Evolutionary conservation across 2,888 invertebrate genomes (phyloP).

Genomic region (Acanthosepion lycidas): DNA sequence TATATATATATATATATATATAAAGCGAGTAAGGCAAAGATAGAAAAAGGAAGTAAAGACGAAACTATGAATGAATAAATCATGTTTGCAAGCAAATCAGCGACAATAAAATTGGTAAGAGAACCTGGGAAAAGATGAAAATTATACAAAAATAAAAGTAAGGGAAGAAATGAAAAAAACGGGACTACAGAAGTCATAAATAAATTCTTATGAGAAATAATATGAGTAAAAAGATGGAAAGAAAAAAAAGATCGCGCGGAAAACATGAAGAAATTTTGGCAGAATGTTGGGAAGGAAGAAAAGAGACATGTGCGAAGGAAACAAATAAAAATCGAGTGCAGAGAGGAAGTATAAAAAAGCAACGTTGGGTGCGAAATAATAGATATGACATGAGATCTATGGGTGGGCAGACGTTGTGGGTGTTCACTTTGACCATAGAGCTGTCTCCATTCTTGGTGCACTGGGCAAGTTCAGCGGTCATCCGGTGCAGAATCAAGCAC

Average conservation of each 20-base stretch:
- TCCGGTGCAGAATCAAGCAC: neutral
- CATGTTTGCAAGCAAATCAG: too few species aligned
- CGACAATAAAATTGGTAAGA: neutral
- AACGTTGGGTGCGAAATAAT: neutral
- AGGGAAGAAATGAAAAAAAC: neutral
- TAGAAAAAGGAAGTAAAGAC: too few species aligned
- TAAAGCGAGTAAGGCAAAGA: too few species aligned
- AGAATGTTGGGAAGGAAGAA: neutral
- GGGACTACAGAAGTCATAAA: neutral
- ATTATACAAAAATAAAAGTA: neutral
- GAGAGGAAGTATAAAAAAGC: neutral
- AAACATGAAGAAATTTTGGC: neutral
- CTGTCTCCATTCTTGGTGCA: neutral
- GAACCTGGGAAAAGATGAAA: neutral
- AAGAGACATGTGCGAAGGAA: neutral
- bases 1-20: too few species aligned
- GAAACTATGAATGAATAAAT: too few species aligned
- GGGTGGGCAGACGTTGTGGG: neutral
- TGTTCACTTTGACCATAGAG: conserved; percentile 4
- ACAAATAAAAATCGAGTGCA: neutral
- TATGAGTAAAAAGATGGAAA: neutral
- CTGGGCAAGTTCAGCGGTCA: neutral
- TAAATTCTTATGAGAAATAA: neutral
- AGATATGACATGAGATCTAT: neutral
- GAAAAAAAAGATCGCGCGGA: neutral